Evolutionary conservation across 2,888 invertebrate species (phyloP), one percentile per base, ranked within the genome.

Genomic region (Diogma glabrata): DNA sequence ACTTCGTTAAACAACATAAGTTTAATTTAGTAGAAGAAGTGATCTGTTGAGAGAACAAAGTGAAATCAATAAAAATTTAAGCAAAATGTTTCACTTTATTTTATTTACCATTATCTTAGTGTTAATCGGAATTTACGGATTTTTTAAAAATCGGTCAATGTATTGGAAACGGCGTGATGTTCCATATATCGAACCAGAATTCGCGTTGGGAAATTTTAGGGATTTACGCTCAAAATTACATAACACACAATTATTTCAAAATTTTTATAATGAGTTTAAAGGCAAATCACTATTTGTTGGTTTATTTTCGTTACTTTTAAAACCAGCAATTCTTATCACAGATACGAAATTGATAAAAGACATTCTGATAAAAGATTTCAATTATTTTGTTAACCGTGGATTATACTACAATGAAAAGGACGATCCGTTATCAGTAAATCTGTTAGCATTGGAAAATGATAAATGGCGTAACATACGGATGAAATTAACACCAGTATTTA

Each of bases 401-500:
- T 53, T 66, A 17, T 64, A 56, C n/a, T 50, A 57, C 12, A 64
- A 69, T 53, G 65, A 63, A 7, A 54, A 58, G 7, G 60, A 61
- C 16, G 69, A 70, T 57, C 70, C 71, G 0, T 28, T 71, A 3
- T 57, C 63, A 0, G 65, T 57, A 0, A 62, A 69, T 55, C 54
- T 72, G 5, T 57, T 68, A 6, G 55, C 58, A n/a, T 49, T 69
- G 22, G 65, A 65, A 2, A 72, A 70, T 3, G 60, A 64, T 2
- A 63, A 68, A 47, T 75, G 75, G 75, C 71, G 67, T 46, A 60
- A 62, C 14, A 56, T 74, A 33, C 61, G 75, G 8, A 58, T 62
- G 1, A 70, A 72, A 47, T 52, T 75, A 22, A 68, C 72, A 0
- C 72, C 74, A 0, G 69, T 71, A 0, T 75, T 75, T 49, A 72